phyloP scores from a whole-genome alignment of 1,140 invertebrate species.

The Bilobella aurantiaca region DNA sequence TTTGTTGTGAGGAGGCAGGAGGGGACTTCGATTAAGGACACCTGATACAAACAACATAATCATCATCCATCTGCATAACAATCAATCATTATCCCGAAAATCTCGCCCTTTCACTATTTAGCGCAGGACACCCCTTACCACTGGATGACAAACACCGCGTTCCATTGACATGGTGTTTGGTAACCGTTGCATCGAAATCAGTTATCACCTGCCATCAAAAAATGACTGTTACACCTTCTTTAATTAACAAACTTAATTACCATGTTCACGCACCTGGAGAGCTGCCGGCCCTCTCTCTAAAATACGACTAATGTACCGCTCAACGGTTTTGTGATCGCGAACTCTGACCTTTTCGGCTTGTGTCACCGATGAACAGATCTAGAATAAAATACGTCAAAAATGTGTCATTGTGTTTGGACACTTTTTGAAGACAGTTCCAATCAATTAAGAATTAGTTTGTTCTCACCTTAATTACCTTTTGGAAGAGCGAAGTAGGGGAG shows the following conservation, averaged over 20 bases:
- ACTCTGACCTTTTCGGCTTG: conserved; percentile 6
- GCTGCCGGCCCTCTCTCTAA: not conserved
- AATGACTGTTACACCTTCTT: not conserved
- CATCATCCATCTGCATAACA: not conserved
- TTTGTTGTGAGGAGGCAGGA: conserved; percentile 53
- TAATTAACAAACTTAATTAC: not conserved
- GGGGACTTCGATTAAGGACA: conserved; percentile 59
- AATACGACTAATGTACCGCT: not conserved
- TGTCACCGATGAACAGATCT: not conserved
- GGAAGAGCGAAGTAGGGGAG: not conserved
- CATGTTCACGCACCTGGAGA: not conserved
- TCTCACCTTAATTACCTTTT: not conserved
- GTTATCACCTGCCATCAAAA: conserved; percentile 57
- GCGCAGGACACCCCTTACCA: not conserved
- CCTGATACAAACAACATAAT: conserved; percentile 1
- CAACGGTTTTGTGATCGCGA: not conserved
- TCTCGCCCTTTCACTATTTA: no score
- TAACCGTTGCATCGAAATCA: conserved; percentile 76
- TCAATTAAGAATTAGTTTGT: not conserved
- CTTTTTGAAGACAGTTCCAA: not conserved
- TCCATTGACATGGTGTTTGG: conserved; percentile 58
- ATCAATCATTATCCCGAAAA: not conserved
- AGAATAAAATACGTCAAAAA: not conserved
- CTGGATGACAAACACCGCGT: conserved; percentile 51
- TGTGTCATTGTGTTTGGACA: not conserved